phyloP scores from a whole-genome alignment of 2,113 vertebrate genomes.

The Pedetes capensis region DNA sequence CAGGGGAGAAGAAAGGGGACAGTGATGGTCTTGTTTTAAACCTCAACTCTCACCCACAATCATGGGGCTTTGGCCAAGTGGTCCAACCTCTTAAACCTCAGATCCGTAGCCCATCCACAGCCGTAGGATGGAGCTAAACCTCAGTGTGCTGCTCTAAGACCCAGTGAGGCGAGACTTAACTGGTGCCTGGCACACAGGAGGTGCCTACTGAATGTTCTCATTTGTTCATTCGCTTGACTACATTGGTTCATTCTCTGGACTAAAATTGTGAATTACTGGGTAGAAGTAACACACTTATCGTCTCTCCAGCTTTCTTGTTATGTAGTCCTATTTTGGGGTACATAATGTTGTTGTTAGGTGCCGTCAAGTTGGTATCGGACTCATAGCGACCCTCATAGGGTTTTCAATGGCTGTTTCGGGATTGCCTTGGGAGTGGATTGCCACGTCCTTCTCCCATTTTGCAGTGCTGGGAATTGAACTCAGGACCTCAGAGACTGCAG shows the following conservation, averaged over 20 bases:
- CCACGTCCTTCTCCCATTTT: too few species aligned
- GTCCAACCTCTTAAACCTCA: too few species aligned
- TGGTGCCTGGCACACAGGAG: too few species aligned
- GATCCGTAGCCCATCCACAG: not conserved
- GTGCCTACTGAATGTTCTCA: not conserved
- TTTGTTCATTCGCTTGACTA: not conserved
- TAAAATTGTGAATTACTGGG: not conserved
- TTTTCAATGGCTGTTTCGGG: too few species aligned
- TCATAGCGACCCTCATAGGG: too few species aligned
- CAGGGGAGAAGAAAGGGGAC: rapidly evolving
- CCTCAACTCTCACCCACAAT: not conserved
- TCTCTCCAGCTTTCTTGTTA: not conserved
- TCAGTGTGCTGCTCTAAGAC: not conserved
- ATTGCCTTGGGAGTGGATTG: too few species aligned
- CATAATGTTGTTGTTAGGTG: too few species aligned
- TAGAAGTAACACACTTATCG: not conserved
- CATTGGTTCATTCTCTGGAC: not conserved
- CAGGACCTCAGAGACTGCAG: too few species aligned
- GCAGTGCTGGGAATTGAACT: too few species aligned
- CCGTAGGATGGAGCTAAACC: not conserved
- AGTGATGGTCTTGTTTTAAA: not conserved
- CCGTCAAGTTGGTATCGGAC: too few species aligned
- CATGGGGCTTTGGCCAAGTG: not conserved
- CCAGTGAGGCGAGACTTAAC: rapidly evolving
- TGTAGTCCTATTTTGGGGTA: not conserved